Evolutionary conservation across 1,140 invertebrate species (phyloP).

Genomic region (Chionoecetes opilio): DNA sequence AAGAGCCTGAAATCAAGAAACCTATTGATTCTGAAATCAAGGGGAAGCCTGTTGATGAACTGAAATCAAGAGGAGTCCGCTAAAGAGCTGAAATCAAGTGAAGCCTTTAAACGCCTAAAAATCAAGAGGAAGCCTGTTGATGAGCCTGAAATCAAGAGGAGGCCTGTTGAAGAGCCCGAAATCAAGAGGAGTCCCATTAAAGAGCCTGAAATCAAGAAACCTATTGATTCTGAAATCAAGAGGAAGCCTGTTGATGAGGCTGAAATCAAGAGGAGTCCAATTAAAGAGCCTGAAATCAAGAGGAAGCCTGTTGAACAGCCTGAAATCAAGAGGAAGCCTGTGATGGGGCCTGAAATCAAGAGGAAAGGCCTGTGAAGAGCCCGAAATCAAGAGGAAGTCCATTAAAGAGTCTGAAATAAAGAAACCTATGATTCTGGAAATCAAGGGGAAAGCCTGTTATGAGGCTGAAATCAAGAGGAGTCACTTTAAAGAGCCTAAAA

Average conservation of each 20-base stretch:
- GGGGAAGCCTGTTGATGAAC: conserved; percentile 50
- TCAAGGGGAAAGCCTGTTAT: background rate
- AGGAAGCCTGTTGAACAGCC: background rate
- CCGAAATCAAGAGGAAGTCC: background rate
- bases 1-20: conserved; percentile 16
- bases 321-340: conserved; percentile 24
- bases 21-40: conserved; percentile 36
- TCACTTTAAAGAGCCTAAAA: conserved; percentile 24
- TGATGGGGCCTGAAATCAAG: background rate
- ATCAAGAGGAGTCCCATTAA: conserved; percentile 38
- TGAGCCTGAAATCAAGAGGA: conserved; percentile 29
- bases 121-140: background rate
- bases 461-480: conserved; percentile 2
- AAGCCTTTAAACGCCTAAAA: too few relatives aligned
- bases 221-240: conserved; percentile 37
- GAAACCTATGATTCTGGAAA: too few relatives aligned
- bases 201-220: conserved; percentile 46
- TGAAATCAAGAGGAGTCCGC: conserved; percentile 5
- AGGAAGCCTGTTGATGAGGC: conserved; percentile 46
- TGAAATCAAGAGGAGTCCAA: conserved; percentile 5
- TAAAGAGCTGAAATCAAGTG: too few relatives aligned
- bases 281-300: background rate
- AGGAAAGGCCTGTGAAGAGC: background rate
- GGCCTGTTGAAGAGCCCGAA: background rate
- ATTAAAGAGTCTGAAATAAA: background rate